Evolutionary conservation across 2,888 invertebrate genomes (phyloP), one percentile per base, ranked within the genome.

Genomic region (Ellobium chinense): DNA sequence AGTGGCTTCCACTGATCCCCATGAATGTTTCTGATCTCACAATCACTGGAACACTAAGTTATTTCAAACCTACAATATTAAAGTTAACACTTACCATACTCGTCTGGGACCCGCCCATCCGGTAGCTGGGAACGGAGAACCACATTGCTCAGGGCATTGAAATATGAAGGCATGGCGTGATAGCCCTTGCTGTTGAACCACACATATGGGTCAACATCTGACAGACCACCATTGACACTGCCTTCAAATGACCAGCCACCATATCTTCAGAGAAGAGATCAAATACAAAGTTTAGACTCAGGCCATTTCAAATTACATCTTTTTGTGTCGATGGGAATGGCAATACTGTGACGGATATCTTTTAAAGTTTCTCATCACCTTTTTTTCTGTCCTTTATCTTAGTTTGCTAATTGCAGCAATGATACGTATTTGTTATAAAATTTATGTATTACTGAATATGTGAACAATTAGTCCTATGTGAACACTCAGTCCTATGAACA

Each of bases 101-200:
- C 65, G 29, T 58, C n/a, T 21, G 66, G 62, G 21, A 74, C n/a
- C 31, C 76, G 37, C 1, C 56, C 69, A 24, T 21, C 14, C 3
- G 75, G 69, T 37, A 75, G 75, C 24, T 62, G 62, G 0, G 91
- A 84, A 37, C 93, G 84, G 27, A 93, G 88, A 21, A 93, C 84
- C 14, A 90, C 90, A 86, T 93, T 93, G 84, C 92, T 93, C 82
- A 92, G 84, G 4, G 91, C 91, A 83, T 93, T 93, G 69, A 91
- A 85, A 87, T 91, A 93, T 18, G 92, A 90, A 27, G 93, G 92
- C 80, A 93, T 84, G 24, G 93, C 85, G 86, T 93, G 93, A 83
- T 90, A 90, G 0, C 93, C 93, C 83, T 92, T 92, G 85, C 92
- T 92, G 87, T 93, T 93, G 86, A 90, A 93, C 93, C 93, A 93